Percentiles rank a stretch among this genome's conserved stretches.
phyloP scores from a whole-genome alignment of 2,888 invertebrate species.

The Phengaris alcon region DNA sequence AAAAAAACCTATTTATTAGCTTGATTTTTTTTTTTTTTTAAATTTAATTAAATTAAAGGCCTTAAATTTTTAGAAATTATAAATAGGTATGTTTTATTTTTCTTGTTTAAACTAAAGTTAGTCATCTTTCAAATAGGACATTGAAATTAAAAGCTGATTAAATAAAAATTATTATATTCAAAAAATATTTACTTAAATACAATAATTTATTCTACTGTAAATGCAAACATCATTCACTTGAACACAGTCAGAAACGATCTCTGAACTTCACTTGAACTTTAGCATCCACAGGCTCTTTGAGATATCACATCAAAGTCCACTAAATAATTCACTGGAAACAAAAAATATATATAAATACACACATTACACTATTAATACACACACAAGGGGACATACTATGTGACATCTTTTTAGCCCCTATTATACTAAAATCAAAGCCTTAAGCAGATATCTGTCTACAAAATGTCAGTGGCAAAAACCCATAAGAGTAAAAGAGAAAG shows the following conservation, averaged over 20 bases:
- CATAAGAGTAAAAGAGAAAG: too few species aligned
- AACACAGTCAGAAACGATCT: constrained; percentile 41
- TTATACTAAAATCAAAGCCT: too few species aligned
- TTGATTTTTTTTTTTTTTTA: too few species aligned
- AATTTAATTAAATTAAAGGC: too few species aligned
- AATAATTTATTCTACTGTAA: constrained; percentile 65
- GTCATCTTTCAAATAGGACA: background rate
- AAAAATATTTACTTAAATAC: constrained; percentile 66
- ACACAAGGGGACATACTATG: too few species aligned
- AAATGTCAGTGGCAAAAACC: too few species aligned
- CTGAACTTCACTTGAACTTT: constrained; percentile 35
- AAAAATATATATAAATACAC: constrained; percentile 25
- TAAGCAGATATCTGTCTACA: too few species aligned
- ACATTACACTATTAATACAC: too few species aligned
- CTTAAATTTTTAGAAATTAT: too few species aligned
- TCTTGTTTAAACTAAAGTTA: background rate
- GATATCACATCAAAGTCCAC: constrained; percentile 40
- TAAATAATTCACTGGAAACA: constrained; percentile 46
- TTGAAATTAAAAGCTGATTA: background rate
- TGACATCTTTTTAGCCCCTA: too few species aligned
- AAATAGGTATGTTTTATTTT: too few species aligned
- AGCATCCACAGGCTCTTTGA: constrained; percentile 37
- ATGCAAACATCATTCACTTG: constrained; percentile 49
- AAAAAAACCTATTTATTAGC: too few species aligned
- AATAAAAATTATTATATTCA: constrained; percentile 32